A percentile compares a stretch with the other conserved stretches of the same genome.
Evolutionary conservation across 1,140 invertebrate genomes (phyloP).

Genomic region (Conus betulinus): DNA sequence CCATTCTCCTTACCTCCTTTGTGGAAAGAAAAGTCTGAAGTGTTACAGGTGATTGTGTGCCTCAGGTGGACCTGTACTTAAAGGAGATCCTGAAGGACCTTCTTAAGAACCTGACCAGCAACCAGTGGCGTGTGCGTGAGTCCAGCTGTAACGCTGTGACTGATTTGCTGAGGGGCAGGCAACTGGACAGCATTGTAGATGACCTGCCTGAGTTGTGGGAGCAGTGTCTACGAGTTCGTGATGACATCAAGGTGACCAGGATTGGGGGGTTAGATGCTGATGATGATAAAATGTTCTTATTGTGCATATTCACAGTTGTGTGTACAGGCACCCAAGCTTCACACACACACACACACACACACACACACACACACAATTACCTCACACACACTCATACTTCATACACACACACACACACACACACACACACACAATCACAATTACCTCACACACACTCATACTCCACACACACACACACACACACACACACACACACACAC

Average conservation of each 20-base stretch:
- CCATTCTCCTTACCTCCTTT: too few relatives aligned
- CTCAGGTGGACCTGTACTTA: slow-evolving; percentile 89
- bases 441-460: too few relatives aligned
- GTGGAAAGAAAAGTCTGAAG: too few relatives aligned
- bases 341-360: too few relatives aligned
- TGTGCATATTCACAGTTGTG: too few relatives aligned
- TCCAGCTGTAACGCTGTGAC: slow-evolving; percentile 89
- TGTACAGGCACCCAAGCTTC: too few relatives aligned
- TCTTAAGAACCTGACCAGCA: slow-evolving; percentile 86
- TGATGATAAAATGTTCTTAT: not conserved
- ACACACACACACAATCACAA: too few relatives aligned
- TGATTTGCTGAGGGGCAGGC: slow-evolving; percentile 84
- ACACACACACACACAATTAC: too few relatives aligned
- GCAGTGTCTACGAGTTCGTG: slow-evolving; percentile 91
- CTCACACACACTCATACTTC: too few relatives aligned
- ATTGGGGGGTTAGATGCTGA: not conserved
- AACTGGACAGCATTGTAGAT: slow-evolving; percentile 76
- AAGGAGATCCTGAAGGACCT: slow-evolving; percentile 91
- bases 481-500: too few relatives aligned
- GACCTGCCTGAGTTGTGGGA: slow-evolving; percentile 85
- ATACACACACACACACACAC: too few relatives aligned
- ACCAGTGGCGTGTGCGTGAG: slow-evolving; percentile 91
- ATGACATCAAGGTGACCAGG: slow-evolving; percentile 89
- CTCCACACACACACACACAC: too few relatives aligned
- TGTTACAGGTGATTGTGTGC: not conserved